Conservation (phyloP, 2,888 invertebrate genomes). For the Eueremaeus valkanovi region DNA sequence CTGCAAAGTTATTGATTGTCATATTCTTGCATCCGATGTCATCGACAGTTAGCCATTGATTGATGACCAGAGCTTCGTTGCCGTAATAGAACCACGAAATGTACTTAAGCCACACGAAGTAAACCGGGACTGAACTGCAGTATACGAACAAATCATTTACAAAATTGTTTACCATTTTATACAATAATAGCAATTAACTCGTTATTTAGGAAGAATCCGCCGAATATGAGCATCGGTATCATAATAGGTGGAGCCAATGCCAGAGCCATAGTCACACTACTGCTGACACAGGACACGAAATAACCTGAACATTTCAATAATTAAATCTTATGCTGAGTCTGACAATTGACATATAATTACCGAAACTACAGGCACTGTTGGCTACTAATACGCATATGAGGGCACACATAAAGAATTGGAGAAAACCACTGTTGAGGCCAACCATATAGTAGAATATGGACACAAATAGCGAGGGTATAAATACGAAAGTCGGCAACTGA, state of each 20-base stretch:
- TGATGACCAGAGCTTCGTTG: conserved; percentile 79
- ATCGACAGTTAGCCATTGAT: conserved; percentile 79
- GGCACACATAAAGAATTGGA: neutral
- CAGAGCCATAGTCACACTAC: conserved; percentile 78
- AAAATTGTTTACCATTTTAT: neutral
- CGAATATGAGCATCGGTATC: conserved; percentile 88
- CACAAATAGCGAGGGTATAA: conserved; percentile 76
- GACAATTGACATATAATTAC: neutral
- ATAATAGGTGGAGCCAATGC: conserved; percentile 86
- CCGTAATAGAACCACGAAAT: conserved; percentile 89
- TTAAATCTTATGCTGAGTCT: neutral
- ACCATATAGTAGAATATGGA: conserved; percentile 82
- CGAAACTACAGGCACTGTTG: conserved; percentile 36
- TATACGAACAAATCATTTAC: neutral
- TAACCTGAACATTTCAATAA: conserved; percentile 63
- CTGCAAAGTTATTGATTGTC: neutral
- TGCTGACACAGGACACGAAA: conserved; percentile 75
- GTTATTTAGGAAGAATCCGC: conserved; percentile 89
- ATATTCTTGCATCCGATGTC: conserved; percentile 65
- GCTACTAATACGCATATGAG: conserved; percentile 31
- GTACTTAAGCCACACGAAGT: conserved; percentile 79
- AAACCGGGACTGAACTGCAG: conserved; percentile 72
- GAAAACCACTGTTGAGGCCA: conserved; percentile 55
- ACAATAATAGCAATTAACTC: conserved; percentile 61
- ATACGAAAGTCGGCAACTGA: conserved; percentile 67